Percentiles rank a stretch among this genome's conserved stretches.
Conservation (phyloP, 2,888 invertebrate genomes). For the Dinocampus coccinellae region DNA sequence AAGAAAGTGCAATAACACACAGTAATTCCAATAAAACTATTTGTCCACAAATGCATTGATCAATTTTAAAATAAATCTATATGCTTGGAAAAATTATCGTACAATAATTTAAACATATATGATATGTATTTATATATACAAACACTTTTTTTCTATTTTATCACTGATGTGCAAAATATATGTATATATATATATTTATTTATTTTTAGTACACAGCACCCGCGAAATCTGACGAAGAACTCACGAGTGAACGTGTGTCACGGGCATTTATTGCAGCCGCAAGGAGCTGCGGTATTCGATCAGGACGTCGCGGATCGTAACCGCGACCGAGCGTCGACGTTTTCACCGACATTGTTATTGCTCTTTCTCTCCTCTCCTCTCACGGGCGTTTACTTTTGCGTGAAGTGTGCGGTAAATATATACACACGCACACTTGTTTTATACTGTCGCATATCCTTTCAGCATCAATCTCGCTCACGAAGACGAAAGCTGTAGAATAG, state of each 20-base stretch:
- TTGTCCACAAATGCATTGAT: not conserved
- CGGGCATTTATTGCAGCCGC: constrained; percentile 16
- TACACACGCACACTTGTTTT: constrained; percentile 27
- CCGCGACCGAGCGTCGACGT: constrained; percentile 13
- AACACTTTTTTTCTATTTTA: not conserved
- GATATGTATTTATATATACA: not conserved
- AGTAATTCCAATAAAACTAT: not conserved
- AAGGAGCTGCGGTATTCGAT: constrained; percentile 31
- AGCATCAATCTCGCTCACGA: constrained; percentile 16
- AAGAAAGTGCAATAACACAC: not conserved
- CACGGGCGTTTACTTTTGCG: constrained; percentile 9
- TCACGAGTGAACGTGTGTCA: constrained; percentile 5
- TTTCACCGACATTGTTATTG: constrained; percentile 16
- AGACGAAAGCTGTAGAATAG: not conserved
- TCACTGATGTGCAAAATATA: not conserved
- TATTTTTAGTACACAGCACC: not conserved
- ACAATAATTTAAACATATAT: not conserved
- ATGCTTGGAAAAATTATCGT: not conserved
- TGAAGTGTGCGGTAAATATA: not conserved
- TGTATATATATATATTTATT: not conserved
- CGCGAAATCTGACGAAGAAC: constrained; percentile 7
- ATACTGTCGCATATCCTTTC: constrained; percentile 9
- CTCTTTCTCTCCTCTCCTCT: constrained; percentile 5
- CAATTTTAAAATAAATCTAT: not conserved
- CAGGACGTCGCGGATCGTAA: constrained; percentile 18